Conservation (phyloP, 2,113 vertebrate species). For the Melanerpes formicivorus region DNA sequence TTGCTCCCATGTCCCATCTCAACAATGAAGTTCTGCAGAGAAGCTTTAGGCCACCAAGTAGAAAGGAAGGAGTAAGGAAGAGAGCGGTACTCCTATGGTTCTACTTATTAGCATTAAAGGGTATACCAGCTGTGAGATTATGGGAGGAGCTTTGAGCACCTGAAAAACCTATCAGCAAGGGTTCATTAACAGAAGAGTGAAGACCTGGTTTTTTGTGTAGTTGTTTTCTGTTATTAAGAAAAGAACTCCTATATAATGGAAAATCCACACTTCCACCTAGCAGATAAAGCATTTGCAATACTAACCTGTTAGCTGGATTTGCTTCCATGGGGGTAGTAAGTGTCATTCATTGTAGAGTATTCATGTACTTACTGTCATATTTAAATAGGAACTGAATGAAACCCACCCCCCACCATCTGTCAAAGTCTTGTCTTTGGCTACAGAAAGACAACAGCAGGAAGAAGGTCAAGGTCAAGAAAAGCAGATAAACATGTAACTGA, state of each 20-base stretch:
- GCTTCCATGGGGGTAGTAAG: neutral
- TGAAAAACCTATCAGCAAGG: neutral
- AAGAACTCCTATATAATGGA: neutral
- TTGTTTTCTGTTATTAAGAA: neutral
- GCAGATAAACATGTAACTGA: neutral
- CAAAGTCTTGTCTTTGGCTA: neutral
- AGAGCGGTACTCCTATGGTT: neutral
- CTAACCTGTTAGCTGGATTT: neutral
- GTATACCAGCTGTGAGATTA: neutral
- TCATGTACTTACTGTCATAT: neutral
- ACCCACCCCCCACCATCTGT: neutral
- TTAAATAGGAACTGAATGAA: neutral
- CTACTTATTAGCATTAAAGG: neutral
- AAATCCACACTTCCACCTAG: neutral
- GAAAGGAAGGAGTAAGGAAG: neutral
- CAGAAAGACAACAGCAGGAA: neutral
- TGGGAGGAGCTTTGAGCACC: neutral
- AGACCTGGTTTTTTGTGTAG: neutral
- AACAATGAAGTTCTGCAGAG: neutral
- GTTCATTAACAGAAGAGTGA: neutral
- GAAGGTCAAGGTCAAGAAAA: slow-evolving; percentile 12
- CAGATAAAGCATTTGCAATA: neutral
- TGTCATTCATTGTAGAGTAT: neutral
- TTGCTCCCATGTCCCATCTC: neutral
- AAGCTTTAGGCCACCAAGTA: neutral